Conservation (phyloP, 2,113 vertebrate species). For the Triplophysa tibetana region DNA sequence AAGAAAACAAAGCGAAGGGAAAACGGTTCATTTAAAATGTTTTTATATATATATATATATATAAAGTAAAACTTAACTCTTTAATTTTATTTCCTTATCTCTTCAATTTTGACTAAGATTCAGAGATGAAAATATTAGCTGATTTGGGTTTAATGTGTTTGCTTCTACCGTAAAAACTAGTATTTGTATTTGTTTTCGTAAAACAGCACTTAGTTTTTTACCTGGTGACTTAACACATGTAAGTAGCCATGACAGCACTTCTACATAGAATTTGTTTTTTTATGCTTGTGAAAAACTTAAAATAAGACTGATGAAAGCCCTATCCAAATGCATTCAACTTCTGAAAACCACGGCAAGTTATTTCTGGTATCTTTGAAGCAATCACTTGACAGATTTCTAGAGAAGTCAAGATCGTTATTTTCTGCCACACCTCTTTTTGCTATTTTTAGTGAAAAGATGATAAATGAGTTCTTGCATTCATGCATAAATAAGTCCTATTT, state of each 20-base stretch:
- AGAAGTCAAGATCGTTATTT: neutral
- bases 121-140: constrained; percentile 19
- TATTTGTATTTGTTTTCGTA: constrained; percentile 17
- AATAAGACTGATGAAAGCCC: constrained; percentile 19
- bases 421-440: neutral
- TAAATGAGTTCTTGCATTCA: neutral
- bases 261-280: constrained; percentile 16
- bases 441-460: neutral
- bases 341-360: constrained; percentile 9
- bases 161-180: constrained; percentile 39
- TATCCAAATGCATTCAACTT: neutral
- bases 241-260: constrained; percentile 20
- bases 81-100: neutral
- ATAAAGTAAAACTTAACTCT: neutral
- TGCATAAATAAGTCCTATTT: constrained; percentile 20
- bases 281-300: neutral
- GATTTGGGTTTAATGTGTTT: constrained; percentile 34
- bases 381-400: neutral
- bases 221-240: neutral
- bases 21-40: neutral
- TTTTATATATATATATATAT: too few species aligned
- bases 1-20: constrained; percentile 10
- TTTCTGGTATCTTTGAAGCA: neutral
- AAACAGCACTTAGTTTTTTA: neutral
- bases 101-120: constrained; percentile 4